These are phyloP conservation scores for Leptinotarsa juncta DNA, from an alignment of 2,888 invertebrate genomes.

Conservation along the genomic window DNA sequence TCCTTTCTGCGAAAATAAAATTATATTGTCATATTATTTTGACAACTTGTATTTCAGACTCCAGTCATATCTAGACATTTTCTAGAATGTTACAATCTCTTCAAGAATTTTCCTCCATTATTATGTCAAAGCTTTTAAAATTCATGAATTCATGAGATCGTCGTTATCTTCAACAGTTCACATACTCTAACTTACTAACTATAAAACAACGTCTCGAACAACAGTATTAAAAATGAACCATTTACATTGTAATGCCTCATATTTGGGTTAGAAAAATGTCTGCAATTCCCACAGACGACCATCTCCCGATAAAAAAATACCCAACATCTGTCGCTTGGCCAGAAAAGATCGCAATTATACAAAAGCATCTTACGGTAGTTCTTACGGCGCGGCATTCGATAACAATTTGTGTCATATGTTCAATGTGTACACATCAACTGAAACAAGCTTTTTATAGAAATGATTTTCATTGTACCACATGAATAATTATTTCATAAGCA, in stretches of 20 bases:
- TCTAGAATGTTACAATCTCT: too few relatives aligned
- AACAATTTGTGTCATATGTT: constrained; percentile 41
- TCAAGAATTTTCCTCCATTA: too few relatives aligned
- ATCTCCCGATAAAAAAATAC: constrained; percentile 7
- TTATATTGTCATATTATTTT: too few relatives aligned
- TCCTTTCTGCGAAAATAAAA: too few relatives aligned
- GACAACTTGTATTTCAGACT: too few relatives aligned
- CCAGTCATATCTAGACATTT: too few relatives aligned
- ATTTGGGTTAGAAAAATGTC: constrained; percentile 17
- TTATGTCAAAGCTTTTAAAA: too few relatives aligned
- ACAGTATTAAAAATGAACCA: neutral
- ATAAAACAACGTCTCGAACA: neutral
- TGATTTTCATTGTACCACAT: constrained; percentile 12
- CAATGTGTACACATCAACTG: constrained; percentile 31
- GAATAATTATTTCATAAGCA: constrained; percentile 19
- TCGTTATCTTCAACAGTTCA: neutral
- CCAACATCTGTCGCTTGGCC: constrained; percentile 16
- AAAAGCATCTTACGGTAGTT: constrained; percentile 37
- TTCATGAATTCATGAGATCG: too few relatives aligned
- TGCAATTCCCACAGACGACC: neutral
- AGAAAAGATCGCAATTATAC: constrained; percentile 22
- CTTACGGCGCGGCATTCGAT: constrained; percentile 34
- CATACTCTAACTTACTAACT: neutral
- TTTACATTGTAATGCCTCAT: constrained; percentile 9
- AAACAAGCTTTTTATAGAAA: constrained; percentile 25